phyloP scores from a whole-genome alignment of 1,140 invertebrate species.

The Panonychus citri region DNA sequence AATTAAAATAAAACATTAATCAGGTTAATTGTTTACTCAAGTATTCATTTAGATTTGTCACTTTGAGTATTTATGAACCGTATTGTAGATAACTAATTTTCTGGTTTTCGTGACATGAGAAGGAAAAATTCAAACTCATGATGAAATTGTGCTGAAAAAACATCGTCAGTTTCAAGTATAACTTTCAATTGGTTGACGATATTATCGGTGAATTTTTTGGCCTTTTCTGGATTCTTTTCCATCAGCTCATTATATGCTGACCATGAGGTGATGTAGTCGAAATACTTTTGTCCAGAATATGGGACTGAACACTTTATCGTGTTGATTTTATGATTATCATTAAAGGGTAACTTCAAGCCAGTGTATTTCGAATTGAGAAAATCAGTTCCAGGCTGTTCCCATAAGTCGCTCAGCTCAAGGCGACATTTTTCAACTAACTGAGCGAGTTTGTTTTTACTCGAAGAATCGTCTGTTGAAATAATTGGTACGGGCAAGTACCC shows the following conservation, averaged over 20 bases:
- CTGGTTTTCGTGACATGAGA: neutral
- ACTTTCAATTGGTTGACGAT: neutral
- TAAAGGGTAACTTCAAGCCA: neutral
- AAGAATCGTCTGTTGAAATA: neutral
- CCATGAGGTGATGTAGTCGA: neutral
- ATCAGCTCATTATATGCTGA: neutral
- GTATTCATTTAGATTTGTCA: too few relatives aligned
- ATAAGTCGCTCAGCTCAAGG: neutral
- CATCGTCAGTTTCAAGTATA: neutral
- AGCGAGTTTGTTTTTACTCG: neutral
- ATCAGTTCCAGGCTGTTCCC: neutral
- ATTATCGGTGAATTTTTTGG: neutral
- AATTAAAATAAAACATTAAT: too few relatives aligned
- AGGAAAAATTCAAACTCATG: neutral
- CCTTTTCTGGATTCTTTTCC: neutral
- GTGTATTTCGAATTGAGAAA: neutral
- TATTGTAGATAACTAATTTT: too few relatives aligned
- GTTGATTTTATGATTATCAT: neutral
- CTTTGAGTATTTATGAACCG: too few relatives aligned
- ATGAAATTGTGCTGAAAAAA: neutral
- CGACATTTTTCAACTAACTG: neutral
- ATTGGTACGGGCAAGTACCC: slow-evolving; percentile 12
- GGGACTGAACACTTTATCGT: neutral
- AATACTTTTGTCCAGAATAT: neutral
- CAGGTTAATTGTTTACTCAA: too few relatives aligned